Evolutionary conservation across 1,140 invertebrate genomes (phyloP).

Genomic region (Triops longicaudatus): DNA sequence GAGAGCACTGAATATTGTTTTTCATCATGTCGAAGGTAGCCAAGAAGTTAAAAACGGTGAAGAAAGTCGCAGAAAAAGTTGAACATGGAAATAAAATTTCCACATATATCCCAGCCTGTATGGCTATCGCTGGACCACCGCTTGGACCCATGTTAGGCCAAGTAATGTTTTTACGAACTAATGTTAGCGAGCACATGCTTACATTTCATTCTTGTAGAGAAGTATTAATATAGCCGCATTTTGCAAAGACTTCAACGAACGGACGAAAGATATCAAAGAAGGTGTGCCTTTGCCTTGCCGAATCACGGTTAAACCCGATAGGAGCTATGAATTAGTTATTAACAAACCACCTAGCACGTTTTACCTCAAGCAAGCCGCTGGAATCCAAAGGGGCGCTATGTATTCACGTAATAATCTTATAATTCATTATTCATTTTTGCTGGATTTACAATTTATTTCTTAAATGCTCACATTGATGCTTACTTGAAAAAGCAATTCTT

Average conservation of each 20-base stretch:
- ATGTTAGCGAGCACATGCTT: neutral
- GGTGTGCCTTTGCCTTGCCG: constrained; percentile 81
- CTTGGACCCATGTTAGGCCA: constrained; percentile 86
- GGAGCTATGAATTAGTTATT: constrained; percentile 73
- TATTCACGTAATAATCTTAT: constrained; percentile 50
- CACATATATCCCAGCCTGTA: constrained; percentile 73
- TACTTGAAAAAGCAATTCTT: too few species aligned
- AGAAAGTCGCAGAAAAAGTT: constrained; percentile 61
- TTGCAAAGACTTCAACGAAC: constrained; percentile 97
- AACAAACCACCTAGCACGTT: constrained; percentile 75
- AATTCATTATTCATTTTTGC: too few species aligned
- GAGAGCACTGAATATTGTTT: neutral
- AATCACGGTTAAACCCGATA: constrained; percentile 73
- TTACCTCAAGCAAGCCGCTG: constrained; percentile 91
- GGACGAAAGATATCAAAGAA: constrained; percentile 82
- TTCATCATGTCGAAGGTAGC: constrained; percentile 61
- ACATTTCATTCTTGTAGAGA: constrained; percentile 52
- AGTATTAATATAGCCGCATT: constrained; percentile 93
- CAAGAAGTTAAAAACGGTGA: constrained; percentile 53
- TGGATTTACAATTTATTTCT: too few species aligned
- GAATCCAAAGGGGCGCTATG: constrained; percentile 74
- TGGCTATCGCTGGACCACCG: constrained; percentile 76
- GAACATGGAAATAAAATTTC: constrained; percentile 60
- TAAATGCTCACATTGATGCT: too few species aligned
- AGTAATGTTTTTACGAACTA: constrained; percentile 44